Base-by-base conservation (phyloP, 2,113 vertebrate genomes). In the Vidua chalybeata region DNA sequence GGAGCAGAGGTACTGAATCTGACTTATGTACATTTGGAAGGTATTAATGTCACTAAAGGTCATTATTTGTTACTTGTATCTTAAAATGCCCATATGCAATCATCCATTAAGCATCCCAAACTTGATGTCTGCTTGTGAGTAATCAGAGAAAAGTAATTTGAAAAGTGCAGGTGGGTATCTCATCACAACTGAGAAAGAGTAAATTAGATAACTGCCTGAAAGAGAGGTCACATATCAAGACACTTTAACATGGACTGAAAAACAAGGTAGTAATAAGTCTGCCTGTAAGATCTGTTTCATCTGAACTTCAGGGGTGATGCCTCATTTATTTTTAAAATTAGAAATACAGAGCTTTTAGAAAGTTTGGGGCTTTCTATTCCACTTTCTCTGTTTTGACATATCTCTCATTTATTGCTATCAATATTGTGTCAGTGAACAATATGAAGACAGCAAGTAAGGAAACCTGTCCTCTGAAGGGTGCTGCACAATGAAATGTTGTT, bases 131-230 rank as follows among this genome's bases (percentile, higher is more conserved):
- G 19, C 12, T 8, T 52, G 19, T 64, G 37, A 28, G 13, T 48
- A 81, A 84, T 41, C 73, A 68, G 16, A 86, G 37, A 88, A 86
- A 81, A 93, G 18, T 77, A 35, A 55, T 77, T 43, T 71, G 19
- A 64, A 81, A 95, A 67, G 24, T 9, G 6, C 7, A 13, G 5
- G 3, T 63, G 69, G 14, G 3, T 61, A 11, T 83, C n/a, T 84
- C 4, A 2, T 46, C 68, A 80, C 31, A 76, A 26, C 17, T 76
- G 31, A 77, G 28, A 88, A 55, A 14, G 41, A 21, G 33, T 66
- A 68, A 46, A 77, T 66, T 33, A 59, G 17, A 39, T 18, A 48
- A 39, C 15, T 37, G 27, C 22, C 35, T 48, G 20, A 72, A 55
- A 83, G 43, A 93, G 21, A 58, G 14, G 7, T 11, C 30, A 51